Evolutionary conservation across 2,113 vertebrate species (phyloP).

Genomic region (Onychorhynchus coronatus): DNA sequence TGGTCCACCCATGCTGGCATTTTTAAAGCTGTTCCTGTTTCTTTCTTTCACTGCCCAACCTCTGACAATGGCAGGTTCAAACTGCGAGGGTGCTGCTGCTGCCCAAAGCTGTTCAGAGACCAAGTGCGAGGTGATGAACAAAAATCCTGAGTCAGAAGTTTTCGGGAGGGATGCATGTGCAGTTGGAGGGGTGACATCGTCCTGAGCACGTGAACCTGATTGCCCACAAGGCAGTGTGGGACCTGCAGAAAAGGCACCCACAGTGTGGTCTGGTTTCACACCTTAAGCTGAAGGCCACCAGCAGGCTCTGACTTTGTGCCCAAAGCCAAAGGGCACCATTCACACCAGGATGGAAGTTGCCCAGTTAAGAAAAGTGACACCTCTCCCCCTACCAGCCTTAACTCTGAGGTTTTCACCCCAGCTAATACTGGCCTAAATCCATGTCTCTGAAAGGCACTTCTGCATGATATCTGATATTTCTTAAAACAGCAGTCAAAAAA

Average conservation of each 20-base stretch:
- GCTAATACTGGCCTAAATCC: neutral
- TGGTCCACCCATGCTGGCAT: neutral
- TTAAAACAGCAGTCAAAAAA: neutral
- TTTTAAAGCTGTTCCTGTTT: neutral
- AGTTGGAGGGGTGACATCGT: neutral
- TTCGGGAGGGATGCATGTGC: neutral
- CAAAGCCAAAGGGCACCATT: neutral
- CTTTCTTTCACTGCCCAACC: neutral
- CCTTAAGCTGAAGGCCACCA: neutral
- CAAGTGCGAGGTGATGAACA: rapidly evolving
- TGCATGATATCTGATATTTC: neutral
- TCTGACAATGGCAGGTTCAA: neutral
- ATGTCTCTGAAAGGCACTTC: neutral
- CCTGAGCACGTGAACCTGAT: neutral
- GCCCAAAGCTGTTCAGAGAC: neutral
- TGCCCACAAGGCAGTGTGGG: neutral
- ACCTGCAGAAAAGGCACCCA: neutral
- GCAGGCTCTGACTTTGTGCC: neutral
- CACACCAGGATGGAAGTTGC: neutral
- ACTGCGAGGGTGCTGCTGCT: neutral
- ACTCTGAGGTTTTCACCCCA: neutral
- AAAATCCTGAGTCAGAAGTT: neutral
- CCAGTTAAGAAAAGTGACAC: rapidly evolving
- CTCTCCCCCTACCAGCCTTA: rapidly evolving
- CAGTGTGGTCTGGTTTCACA: rapidly evolving